Conservation (phyloP, 2,797 vertebrate genomes). For the Muraenolepis orangiensis region DNA sequence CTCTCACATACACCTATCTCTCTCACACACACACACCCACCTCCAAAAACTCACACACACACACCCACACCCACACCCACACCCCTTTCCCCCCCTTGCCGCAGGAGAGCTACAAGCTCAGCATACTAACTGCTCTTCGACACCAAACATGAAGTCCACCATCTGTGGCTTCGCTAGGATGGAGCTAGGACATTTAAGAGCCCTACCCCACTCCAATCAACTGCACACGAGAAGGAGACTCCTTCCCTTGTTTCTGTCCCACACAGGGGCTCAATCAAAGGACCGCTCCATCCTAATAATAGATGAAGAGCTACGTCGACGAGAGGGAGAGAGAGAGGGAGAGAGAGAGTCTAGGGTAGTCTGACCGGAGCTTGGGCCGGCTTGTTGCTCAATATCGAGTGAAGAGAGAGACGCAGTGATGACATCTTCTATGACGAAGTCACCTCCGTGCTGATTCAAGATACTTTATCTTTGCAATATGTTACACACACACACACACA, state of each 20-base stretch:
- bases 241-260: neutral
- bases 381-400: neutral
- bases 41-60: slow-evolving; percentile 3
- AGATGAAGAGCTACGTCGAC: neutral
- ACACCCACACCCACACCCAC: neutral
- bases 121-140: neutral
- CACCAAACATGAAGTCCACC: neutral
- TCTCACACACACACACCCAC: slow-evolving; percentile 3
- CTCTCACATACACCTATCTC: no score
- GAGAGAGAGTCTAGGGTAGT: neutral
- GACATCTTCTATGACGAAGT: slow-evolving; percentile 7
- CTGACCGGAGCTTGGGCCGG: neutral
- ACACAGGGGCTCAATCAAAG: neutral
- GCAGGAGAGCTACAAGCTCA: neutral
- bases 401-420: neutral
- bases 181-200: neutral
- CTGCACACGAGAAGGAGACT: neutral
- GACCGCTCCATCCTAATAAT: neutral
- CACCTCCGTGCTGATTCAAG: neutral
- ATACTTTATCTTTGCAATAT: no score
- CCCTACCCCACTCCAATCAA: neutral
- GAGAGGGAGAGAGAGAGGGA: neutral
- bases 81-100: neutral
- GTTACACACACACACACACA: no score
- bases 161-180: neutral